phyloP scores from a whole-genome alignment of 2,113 vertebrate genomes.

The Podarcis raffonei region DNA sequence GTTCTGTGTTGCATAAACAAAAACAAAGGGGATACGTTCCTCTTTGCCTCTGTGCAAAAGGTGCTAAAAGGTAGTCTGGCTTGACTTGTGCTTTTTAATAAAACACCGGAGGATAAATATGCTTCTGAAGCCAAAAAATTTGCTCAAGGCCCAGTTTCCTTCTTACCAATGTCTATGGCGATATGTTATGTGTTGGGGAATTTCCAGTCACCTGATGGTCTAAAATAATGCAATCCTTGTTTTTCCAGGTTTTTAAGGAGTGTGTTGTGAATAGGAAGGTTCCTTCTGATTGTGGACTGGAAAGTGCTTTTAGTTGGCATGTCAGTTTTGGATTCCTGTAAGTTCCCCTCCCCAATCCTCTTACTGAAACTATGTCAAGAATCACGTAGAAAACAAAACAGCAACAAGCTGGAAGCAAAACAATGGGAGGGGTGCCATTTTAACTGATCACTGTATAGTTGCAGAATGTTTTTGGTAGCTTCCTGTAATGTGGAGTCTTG shows the following conservation, averaged over 20 bases:
- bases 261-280: constrained; percentile 28
- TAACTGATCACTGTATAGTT: background rate
- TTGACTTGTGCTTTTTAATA: constrained; percentile 45
- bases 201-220: constrained; percentile 24
- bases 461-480: background rate
- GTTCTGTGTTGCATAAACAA: background rate
- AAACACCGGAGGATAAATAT: background rate
- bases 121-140: constrained; percentile 53
- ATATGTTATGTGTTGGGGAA: constrained; percentile 29
- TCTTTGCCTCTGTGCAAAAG: constrained; percentile 24
- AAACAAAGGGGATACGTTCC: background rate
- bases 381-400: background rate
- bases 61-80: constrained; percentile 41
- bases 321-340: constrained; percentile 19
- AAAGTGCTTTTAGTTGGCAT: constrained; percentile 23
- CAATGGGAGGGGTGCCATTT: background rate
- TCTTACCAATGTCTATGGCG: background rate
- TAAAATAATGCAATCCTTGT: constrained; percentile 35
- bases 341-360: background rate
- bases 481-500: background rate
- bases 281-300: constrained; percentile 11
- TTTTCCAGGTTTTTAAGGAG: constrained; percentile 10
- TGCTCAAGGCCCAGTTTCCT: constrained; percentile 35
- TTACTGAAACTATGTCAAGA: background rate
- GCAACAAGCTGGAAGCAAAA: background rate